A percentile compares a stretch with the other conserved stretches of the same genome.
Evolutionary conservation across 2,888 invertebrate species (phyloP).

Genomic region (Sylvicola fuscatus): DNA sequence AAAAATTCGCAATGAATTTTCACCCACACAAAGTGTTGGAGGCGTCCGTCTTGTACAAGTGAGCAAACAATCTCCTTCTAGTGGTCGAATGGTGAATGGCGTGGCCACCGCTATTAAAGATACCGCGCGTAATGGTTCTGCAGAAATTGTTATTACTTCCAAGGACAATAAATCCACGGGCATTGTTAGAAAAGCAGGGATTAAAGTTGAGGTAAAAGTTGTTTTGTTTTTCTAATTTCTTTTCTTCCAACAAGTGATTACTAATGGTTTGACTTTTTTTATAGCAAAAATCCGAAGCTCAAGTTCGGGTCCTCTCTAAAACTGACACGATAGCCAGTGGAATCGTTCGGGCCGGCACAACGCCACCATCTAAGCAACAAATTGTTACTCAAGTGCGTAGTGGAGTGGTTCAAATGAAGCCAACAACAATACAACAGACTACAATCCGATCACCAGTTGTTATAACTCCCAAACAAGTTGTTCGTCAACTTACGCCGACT

Average conservation of each 20-base stretch:
- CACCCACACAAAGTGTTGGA: neutral
- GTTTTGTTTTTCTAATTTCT: too few species aligned
- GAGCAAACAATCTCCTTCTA: neutral
- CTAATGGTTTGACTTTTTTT: neutral
- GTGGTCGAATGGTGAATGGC: neutral
- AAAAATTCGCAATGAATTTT: too few species aligned
- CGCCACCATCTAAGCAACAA: constrained; percentile 23
- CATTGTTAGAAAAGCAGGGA: constrained; percentile 17
- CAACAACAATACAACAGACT: too few species aligned
- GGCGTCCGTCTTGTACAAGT: constrained; percentile 4
- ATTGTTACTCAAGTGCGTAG: constrained; percentile 29
- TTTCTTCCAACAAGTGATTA: too few species aligned
- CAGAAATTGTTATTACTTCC: constrained; percentile 21
- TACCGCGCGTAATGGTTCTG: constrained; percentile 11
- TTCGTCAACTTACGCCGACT: too few species aligned
- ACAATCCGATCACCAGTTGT: constrained; percentile 19
- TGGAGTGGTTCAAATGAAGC: constrained; percentile 14
- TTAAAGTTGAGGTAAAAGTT: neutral
- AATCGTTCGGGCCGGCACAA: constrained; percentile 15
- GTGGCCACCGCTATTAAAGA: neutral
- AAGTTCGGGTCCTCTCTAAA: constrained; percentile 21
- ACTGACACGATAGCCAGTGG: constrained; percentile 19
- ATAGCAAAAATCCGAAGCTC: constrained; percentile 17
- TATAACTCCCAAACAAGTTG: constrained; percentile 9
- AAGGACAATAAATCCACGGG: constrained; percentile 19